Evolutionary conservation across 2,113 vertebrate genomes (phyloP), one percentile per base, ranked within the genome.

Genomic region (Orientallactaga bullata): DNA sequence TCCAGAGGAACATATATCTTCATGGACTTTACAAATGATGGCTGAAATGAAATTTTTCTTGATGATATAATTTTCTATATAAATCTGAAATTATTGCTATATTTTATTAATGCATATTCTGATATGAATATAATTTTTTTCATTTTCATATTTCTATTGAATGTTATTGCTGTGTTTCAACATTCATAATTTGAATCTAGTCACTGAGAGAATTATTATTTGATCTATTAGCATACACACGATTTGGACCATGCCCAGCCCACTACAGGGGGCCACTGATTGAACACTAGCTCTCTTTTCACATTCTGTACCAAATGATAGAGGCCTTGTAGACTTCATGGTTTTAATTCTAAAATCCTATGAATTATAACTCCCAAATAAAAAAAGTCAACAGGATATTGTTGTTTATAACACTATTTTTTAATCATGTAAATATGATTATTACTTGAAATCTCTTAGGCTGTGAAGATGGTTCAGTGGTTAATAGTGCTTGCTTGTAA

Each of bases 241-340:
- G 26, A 65, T 35, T 3, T 26, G 37, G 23, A 61, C 23, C 26
- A 51, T 8, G 23, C 4, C 4, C 2, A 58, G 12, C 2, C 12
- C 3, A 5, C 2, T 28, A 13, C 55, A 6, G 60, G 2, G 1
- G 58, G 7, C 2, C 0, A 20, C 15, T 28, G 4, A 0, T 2
- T 9, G 7, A 20, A 3, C 2, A 51, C 24, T 9, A 84, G 2
- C 18, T 16, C 8, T 82, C 55, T 11, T 7, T 55, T 37, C 55
- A 63, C 3, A 90, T 3, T 69, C 42, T 42, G 20, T 11, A 39
- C 30, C 66, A 66, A 86, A 65, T 61, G 3, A 61, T 58, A 1
- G 9, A 84, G 42, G 66, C 16, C 68, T 23, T 77, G 10, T 47
- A 18, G 42, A 61, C 26, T 23, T 58, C 5, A 18, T n/a, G n/a